Conservation (phyloP, 2,888 invertebrate species). For the Protodeltote pygarga region DNA sequence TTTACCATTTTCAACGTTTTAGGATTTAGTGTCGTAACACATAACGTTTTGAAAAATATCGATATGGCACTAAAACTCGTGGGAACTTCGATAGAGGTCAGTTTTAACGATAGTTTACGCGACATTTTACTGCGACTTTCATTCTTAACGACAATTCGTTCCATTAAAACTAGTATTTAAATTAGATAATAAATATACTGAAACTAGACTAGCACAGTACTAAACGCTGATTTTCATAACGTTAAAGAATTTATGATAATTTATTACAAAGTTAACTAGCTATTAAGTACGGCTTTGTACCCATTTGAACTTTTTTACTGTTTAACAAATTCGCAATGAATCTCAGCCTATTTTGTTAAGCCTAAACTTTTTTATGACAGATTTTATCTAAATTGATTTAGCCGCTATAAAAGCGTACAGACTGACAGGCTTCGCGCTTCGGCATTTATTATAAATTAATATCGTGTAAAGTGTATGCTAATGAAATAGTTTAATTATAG, state of each 20-base stretch:
- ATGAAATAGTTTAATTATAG: constrained; percentile 41
- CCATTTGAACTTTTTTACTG: too few species aligned
- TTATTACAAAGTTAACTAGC: constrained; percentile 27
- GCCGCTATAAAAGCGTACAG: too few species aligned
- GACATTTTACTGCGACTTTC: constrained; percentile 17
- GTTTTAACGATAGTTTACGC: background rate
- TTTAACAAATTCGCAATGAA: too few species aligned
- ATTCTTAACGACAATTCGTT: constrained; percentile 20
- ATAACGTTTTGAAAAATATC: constrained; percentile 4
- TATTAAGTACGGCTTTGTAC: too few species aligned
- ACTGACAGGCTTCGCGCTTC: too few species aligned
- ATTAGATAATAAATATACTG: constrained; percentile 30
- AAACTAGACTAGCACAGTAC: constrained; percentile 26
- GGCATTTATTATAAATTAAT: too few species aligned
- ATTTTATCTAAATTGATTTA: too few species aligned
- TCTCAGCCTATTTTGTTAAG: too few species aligned
- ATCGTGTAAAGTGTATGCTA: constrained; percentile 31
- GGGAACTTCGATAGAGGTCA: constrained; percentile 9
- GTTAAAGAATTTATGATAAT: constrained; percentile 30
- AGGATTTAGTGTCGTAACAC: too few species aligned
- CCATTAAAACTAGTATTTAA: constrained; percentile 22
- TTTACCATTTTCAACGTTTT: too few species aligned
- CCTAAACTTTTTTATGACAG: too few species aligned
- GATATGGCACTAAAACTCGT: constrained; percentile 13
- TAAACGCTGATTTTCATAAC: constrained; percentile 12